Conservation (phyloP, 1,140 invertebrate species). For the Metaphire vulgaris region DNA sequence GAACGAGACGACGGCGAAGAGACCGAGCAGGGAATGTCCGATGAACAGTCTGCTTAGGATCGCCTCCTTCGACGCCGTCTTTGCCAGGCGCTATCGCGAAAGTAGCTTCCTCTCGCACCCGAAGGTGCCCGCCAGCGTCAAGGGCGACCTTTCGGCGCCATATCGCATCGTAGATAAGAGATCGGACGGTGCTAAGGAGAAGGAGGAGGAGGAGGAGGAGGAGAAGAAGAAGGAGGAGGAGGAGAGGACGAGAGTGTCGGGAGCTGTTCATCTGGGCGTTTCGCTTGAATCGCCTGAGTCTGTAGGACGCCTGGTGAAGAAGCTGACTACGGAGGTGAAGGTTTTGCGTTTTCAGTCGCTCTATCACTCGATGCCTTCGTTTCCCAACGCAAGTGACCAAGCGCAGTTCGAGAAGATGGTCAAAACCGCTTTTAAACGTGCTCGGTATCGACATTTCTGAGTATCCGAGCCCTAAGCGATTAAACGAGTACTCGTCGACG, state of each 20-base stretch:
- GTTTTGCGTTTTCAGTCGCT: conserved; percentile 6
- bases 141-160: neutral
- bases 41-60: conserved; percentile 26
- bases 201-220: neutral
- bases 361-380: conserved; percentile 1
- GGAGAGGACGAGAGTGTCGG: neutral
- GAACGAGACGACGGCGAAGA: too few species aligned
- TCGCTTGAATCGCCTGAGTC: too few species aligned
- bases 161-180: too few species aligned
- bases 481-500: too few species aligned
- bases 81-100: conserved; percentile 21
- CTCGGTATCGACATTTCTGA: conserved; percentile 1
- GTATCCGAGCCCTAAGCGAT: too few species aligned
- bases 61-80: conserved; percentile 17
- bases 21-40: too few species aligned
- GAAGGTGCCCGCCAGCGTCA: conserved; percentile 4
- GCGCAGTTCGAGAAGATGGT: neutral
- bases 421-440: conserved; percentile 2
- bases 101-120: conserved; percentile 25
- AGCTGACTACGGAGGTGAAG: conserved; percentile 11
- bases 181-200: too few species aligned
- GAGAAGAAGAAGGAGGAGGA: neutral
- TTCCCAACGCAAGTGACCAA: neutral
- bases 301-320: too few species aligned
- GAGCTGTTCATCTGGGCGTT: neutral